phyloP scores from a whole-genome alignment of 1,140 invertebrate species.

The Listronotus bonariensis region DNA sequence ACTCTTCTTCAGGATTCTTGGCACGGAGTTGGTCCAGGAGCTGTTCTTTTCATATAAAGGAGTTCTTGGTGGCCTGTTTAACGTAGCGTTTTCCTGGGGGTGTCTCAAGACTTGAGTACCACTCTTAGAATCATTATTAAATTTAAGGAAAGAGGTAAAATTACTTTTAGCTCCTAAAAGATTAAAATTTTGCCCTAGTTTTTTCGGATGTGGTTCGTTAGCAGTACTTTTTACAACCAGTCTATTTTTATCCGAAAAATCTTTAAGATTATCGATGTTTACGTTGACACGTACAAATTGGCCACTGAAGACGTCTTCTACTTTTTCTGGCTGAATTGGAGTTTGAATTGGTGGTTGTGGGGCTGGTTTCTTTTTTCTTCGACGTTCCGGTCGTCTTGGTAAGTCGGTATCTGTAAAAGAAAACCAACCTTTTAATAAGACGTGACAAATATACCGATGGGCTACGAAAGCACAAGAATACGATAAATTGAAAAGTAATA shows the following conservation, averaged over 20 bases:
- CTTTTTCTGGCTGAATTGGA: constrained; percentile 18
- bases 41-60: constrained; percentile 27
- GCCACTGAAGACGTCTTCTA: constrained; percentile 46
- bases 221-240: constrained; percentile 41
- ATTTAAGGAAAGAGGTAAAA: constrained; percentile 31
- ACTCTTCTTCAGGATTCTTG: constrained; percentile 44
- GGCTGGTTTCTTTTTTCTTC: constrained; percentile 41
- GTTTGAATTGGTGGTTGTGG: constrained; percentile 41
- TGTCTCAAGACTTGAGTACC: too few species aligned
- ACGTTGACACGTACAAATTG: constrained; percentile 52
- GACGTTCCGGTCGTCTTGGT: constrained; percentile 2
- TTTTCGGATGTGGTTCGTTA: constrained; percentile 44
- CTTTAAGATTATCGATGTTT: constrained; percentile 32
- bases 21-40: constrained; percentile 51
- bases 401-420: not conserved
- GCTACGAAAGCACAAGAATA: too few species aligned
- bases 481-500: too few species aligned
- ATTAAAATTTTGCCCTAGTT: constrained; percentile 39
- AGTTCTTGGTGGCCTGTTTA: constrained; percentile 17
- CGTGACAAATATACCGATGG: too few species aligned
- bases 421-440: too few species aligned
- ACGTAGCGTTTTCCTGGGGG: not conserved
- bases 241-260: constrained; percentile 31
- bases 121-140: constrained; percentile 16
- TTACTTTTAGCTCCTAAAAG: constrained; percentile 35